Evolutionary conservation across 2,888 invertebrate genomes (phyloP), one percentile per base, ranked within the genome.

Genomic region (Cynaeus angustus): DNA sequence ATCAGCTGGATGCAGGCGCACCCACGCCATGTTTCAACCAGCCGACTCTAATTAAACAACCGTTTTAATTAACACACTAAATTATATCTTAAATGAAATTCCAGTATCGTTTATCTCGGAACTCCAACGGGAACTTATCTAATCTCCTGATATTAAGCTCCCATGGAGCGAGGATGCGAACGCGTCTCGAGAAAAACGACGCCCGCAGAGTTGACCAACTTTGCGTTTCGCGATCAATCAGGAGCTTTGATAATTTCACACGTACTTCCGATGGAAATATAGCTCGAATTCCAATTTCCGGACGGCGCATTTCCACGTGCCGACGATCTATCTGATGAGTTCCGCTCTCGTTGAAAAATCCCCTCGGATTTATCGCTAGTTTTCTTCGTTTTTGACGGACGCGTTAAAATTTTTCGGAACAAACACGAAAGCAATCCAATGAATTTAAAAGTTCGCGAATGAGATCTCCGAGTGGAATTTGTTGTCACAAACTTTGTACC

Each of bases 61-160:
- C 84, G 85, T 86, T 86, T 86, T 86, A 86, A 86, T 86, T 86
- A 86, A 86, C 84, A 82, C 83, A 80, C 82, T 86, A 84, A 86
- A 85, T 86, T 85, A 85, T 84, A 82, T 80, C 83, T 79, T 82
- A 83, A 85, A 85, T 84, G 85, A 85, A 85, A 85, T 84, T 84
- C 81, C 83, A 81, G 81, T 83, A 84, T 83, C 84, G 83, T 83
- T 83, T 81, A 83, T 83, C 83, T 79, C 73, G 64, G 53, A 67
- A 67, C 65, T 73, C 43, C 66, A 16, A 72, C 73, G 75, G 66
- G 68, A 75, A 76, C 72, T 77, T 76, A 75, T 74, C 77, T 75
- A 75, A 75, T 75, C 75, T 75, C 68, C 74, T 71, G 70, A 74
- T 74, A 75, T 77, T 77, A 75, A 74, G 61, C 66, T 62, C 64